Evolutionary conservation across 1,140 invertebrate species (phyloP).

Genomic region (Rhyzopertha dominica): DNA sequence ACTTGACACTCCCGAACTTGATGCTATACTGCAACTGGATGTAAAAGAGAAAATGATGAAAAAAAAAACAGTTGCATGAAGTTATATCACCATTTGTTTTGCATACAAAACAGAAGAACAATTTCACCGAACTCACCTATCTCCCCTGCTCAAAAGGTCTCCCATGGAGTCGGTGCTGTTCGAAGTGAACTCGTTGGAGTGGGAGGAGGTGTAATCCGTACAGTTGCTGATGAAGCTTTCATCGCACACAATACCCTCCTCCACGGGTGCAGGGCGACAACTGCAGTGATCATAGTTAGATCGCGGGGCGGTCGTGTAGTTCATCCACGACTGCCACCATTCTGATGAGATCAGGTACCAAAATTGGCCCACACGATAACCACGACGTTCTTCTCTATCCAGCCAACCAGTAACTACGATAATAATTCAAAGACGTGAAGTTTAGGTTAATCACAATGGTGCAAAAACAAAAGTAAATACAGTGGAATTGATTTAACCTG

Average conservation of each 20-base stretch:
- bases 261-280: constrained; percentile 44
- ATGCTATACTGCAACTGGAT: constrained; percentile 50
- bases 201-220: constrained; percentile 45
- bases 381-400: constrained; percentile 65
- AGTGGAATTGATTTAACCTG: background rate
- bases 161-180: constrained; percentile 54
- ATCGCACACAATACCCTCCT: constrained; percentile 58
- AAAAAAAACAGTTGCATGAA: constrained; percentile 15
- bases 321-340: constrained; percentile 78
- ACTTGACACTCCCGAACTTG: constrained; percentile 55
- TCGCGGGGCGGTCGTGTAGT: constrained; percentile 56
- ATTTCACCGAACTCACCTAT: constrained; percentile 41
- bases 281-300: constrained; percentile 39
- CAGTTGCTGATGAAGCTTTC: constrained; percentile 60
- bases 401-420: constrained; percentile 69
- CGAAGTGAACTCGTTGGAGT: constrained; percentile 41
- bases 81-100: constrained; percentile 5
- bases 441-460: background rate
- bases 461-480: background rate
- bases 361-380: constrained; percentile 71
- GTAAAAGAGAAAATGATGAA: constrained; percentile 12
- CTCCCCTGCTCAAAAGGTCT: constrained; percentile 51
- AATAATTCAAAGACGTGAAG: constrained; percentile 15
- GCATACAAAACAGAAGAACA: constrained; percentile 1
- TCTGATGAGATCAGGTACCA: constrained; percentile 80